A percentile compares a stretch with the other conserved stretches of the same genome.
These are phyloP conservation scores for Microplitis mediator DNA, from an alignment of 1,140 invertebrate species.

Conservation along the genomic window DNA sequence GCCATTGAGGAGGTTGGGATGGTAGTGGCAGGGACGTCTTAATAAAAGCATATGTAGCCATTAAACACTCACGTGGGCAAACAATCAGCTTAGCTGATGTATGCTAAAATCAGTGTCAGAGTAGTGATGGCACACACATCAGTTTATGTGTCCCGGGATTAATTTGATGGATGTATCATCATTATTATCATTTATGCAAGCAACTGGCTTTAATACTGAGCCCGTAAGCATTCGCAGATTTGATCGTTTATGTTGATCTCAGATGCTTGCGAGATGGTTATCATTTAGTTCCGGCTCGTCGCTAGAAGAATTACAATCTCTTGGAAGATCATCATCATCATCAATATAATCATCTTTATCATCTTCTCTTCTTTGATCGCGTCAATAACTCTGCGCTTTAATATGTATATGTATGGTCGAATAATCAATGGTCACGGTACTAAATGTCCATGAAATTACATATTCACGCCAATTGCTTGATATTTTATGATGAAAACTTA, in stretches of 20 bases:
- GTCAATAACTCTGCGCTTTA: not conserved
- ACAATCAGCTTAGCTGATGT: slow-evolving; percentile 45
- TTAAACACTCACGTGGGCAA: slow-evolving; percentile 42
- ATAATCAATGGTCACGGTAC: not conserved
- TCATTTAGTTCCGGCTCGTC: too few relatives aligned
- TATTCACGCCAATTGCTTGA: not conserved
- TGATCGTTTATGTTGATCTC: not conserved
- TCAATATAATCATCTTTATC: not conserved
- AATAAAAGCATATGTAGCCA: not conserved
- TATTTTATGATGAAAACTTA: not conserved
- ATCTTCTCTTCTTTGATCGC: not conserved
- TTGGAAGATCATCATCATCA: not conserved
- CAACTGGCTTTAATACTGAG: not conserved
- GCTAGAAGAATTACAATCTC: too few relatives aligned
- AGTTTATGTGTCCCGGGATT: slow-evolving; percentile 36
- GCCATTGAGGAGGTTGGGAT: too few relatives aligned
- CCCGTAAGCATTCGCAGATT: not conserved
- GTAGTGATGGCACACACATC: slow-evolving; percentile 2
- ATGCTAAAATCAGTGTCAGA: slow-evolving; percentile 4
- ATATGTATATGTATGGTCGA: not conserved
- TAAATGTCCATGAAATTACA: slow-evolving; percentile 1
- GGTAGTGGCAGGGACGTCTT: too few relatives aligned
- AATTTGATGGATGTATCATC: slow-evolving; percentile 51
- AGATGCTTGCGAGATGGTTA: too few relatives aligned
- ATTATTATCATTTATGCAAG: not conserved